Base-by-base conservation (phyloP, 2,113 vertebrate genomes). In the Murina feae region DNA sequence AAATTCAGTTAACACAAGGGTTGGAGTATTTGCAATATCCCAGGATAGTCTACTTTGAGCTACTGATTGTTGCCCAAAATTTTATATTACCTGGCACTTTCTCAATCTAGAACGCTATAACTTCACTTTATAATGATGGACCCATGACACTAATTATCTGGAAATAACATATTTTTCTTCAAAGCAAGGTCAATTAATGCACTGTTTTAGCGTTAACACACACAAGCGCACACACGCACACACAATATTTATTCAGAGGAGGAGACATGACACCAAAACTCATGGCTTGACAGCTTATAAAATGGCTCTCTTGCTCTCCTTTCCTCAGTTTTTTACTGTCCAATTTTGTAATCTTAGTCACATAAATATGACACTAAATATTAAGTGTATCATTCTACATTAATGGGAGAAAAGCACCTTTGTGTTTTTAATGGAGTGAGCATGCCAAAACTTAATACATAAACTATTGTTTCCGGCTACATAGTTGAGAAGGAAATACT, bases 1-100 rank as follows among this genome's bases (percentile, higher is more conserved):
- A 82, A 89, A 74, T 79, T 89, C 44, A 89, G 17, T 60, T 86
- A 93, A 75, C 14, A 78, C 11, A 69, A 11, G 4, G 14, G 2
- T 91, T 93, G 16, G 8, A 17, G 17, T 95, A 91, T 91, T 95
- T 86, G 47, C 53, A 80, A 39, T 68, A 83, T 12, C 18, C 42
- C 12, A 72, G 32, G 4, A 75, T 1, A 94, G 18, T 37, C 53
- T 86, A 23, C 23, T 89, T 87, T 94, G 9, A 79, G 39, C 23
- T 58, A 44, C 0, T 82, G 30, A 93, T 25, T 88, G 10, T 44
- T 86, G 66, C 25, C 25, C 28, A 66, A 44, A 90, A 44, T 85
- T 94, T 11, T 85, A 11, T 23, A 69, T 35, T 81, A 39, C 53
- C 39, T 65, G 18, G 20, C 7, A 82, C 0, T 51, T 69, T 80